Evolutionary conservation across 2,113 vertebrate genomes (phyloP), one percentile per base, ranked within the genome.

Genomic region (Gopherus flavomarginatus): DNA sequence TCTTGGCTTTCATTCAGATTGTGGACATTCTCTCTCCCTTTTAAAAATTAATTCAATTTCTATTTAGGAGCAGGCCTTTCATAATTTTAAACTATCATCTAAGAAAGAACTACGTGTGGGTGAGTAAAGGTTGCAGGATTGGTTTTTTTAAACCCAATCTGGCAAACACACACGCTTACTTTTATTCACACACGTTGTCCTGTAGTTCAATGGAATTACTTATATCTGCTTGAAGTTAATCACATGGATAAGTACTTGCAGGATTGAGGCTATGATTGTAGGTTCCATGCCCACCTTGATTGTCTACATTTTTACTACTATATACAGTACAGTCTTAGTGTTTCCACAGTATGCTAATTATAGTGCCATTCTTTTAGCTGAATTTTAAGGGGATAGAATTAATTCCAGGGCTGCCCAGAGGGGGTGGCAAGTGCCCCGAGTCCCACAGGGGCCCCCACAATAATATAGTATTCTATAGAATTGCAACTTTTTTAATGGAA

Each of bases 211-310:
- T 54, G 53, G 53, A 54, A 54, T 8, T 54, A 54, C 53, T 22
- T 8, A 54, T 8, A 54, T 54, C 21, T 54, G 21, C 53, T 22
- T 54, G 27, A 57, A 95, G 93, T 86, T 52, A 83, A 78, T 53
- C 4, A 2, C 81, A 5, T 38, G 69, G n/a, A 42, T 75, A 24
- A 91, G 13, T 54, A 69, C 57, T 93, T 90, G 9, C 31, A 83
- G 38, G 38, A 79, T 92, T 49, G 78, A 95, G 88, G 52, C 53
- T 88, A 83, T 78, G 89, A 96, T 75, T 42, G 69, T 75, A 75
- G 38, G 10, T 75, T 38, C 38, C 19, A 75, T 42, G 38, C 19
- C 9, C n/a, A 42, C 69, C 69, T 42, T 22, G 21, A 93, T 83
- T 96, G n/a, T n/a, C n/a, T n/a, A n/a, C n/a, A n/a, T n/a, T n/a